Conservation (phyloP, 2,113 vertebrate species). For the Emberiza fucata region DNA sequence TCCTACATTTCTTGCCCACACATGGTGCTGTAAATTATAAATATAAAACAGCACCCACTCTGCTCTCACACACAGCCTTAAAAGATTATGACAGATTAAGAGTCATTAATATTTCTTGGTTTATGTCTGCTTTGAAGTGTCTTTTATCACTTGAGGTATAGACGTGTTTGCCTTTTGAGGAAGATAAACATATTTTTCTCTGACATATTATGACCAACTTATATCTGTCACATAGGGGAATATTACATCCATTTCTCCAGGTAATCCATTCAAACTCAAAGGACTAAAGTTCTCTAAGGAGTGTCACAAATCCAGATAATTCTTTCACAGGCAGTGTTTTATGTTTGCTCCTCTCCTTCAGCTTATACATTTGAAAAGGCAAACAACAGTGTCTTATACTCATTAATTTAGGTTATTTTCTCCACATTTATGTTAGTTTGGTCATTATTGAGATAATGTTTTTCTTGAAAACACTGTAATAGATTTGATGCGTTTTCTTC, state of each 20-base stretch:
- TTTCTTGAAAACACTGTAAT: background rate
- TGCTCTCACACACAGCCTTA: background rate
- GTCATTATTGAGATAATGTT: background rate
- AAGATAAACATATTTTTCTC: background rate
- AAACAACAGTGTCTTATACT: background rate
- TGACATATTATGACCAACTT: background rate
- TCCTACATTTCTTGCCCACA: background rate
- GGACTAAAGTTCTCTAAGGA: background rate
- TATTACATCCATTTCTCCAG: background rate
- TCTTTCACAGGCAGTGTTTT: background rate
- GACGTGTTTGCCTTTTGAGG: background rate
- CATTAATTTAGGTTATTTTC: background rate
- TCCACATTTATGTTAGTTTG: background rate
- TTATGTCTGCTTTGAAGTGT: background rate
- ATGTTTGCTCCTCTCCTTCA: background rate
- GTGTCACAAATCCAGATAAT: background rate
- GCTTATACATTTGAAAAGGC: background rate
- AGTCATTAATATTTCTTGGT: background rate
- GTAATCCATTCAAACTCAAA: background rate
- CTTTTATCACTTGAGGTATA: background rate
- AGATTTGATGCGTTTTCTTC: background rate
- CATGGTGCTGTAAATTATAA: background rate
- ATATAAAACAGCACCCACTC: background rate
- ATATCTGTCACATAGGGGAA: background rate
- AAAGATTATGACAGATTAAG: constrained; percentile 20